Base-by-base conservation (phyloP, 2,113 vertebrate genomes). In the Bucco capensis region DNA sequence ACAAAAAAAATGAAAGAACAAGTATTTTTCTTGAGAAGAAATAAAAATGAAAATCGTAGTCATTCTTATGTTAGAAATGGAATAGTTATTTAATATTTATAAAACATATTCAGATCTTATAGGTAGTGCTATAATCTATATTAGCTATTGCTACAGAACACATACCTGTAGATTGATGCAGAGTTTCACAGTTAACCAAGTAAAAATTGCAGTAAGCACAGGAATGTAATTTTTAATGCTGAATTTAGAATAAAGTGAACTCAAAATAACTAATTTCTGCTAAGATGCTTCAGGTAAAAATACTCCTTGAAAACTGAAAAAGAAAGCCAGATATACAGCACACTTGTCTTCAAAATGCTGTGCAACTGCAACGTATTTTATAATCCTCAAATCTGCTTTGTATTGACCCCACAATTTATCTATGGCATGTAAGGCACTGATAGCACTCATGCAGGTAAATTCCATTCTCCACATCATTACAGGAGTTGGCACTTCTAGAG, bases 351-450 rank as follows among this genome's bases (percentile, higher is more conserved):
- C 54, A 62, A 71, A 93, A 93, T 83, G n/a, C 61, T 93, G 75
- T 86, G 89, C 80, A 93, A 91, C 93, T 71, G 49, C 30, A 93
- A 86, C 47, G 66, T 69, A 79, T 76, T 65, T 96, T 89, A 62
- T 64, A 92, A 88, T 90, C 53, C 80, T 50, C 80, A 89, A 44
- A 93, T 89, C 93, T 93, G 25, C 51, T 80, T 90, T 86, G n/a
- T 69, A 75, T 72, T 95, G 93, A 94, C 88, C 93, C 25, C 35
- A 78, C 6, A 18, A 94, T 97, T 96, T 96, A 93, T 93, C 70
- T 85, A 35, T 84, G 72, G 69, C 86, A 23, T 65, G 47, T 92
- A 93, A 95, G 47, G 73, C 71, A 81, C 65, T 74, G 28, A 78
- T 33, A 87, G 79, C 70, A 69, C 24, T 37, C 88, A 91, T 77